Percentiles rank a stretch among this genome's conserved stretches.
These are phyloP conservation scores for Piscicola geometra DNA, from an alignment of 2,888 invertebrate genomes.

Conservation along the genomic window DNA sequence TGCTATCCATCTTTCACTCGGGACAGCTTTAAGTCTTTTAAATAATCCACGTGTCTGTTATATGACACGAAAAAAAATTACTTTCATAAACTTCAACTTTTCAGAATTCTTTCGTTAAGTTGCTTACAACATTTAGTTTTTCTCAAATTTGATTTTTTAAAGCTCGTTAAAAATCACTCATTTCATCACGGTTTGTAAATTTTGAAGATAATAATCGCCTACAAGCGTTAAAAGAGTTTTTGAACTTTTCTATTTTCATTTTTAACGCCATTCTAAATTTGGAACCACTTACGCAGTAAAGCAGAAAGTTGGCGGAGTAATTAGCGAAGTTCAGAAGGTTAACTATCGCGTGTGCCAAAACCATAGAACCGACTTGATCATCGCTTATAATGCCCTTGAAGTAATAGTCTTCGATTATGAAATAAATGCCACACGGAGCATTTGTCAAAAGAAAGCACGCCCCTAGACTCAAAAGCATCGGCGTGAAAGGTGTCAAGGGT, in stretches of 20 bases:
- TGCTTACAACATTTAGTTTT: neutral
- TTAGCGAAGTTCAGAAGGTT: slow-evolving; percentile 31
- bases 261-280: slow-evolving; percentile 27
- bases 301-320: slow-evolving; percentile 27
- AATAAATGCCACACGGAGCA: slow-evolving; percentile 25
- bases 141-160: too few species aligned
- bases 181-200: too few species aligned
- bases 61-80: too few species aligned
- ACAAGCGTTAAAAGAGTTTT: too few species aligned
- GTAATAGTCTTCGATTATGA: slow-evolving; percentile 17
- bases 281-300: slow-evolving; percentile 27
- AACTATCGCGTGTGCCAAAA: slow-evolving; percentile 20
- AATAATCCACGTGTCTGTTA: too few species aligned
- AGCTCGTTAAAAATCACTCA: neutral
- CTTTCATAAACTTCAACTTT: too few species aligned
- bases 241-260: neutral
- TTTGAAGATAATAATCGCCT: too few species aligned
- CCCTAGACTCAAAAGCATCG: slow-evolving; percentile 17
- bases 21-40: too few species aligned
- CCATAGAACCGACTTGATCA: neutral
- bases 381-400: slow-evolving; percentile 10
- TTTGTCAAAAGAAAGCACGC: slow-evolving; percentile 23
- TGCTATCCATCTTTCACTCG: too few species aligned
- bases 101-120: too few species aligned
- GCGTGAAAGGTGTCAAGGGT: slow-evolving; percentile 11